Evolutionary conservation across 1,140 invertebrate species (phyloP).

Genomic region (Bradynema listronoti): DNA sequence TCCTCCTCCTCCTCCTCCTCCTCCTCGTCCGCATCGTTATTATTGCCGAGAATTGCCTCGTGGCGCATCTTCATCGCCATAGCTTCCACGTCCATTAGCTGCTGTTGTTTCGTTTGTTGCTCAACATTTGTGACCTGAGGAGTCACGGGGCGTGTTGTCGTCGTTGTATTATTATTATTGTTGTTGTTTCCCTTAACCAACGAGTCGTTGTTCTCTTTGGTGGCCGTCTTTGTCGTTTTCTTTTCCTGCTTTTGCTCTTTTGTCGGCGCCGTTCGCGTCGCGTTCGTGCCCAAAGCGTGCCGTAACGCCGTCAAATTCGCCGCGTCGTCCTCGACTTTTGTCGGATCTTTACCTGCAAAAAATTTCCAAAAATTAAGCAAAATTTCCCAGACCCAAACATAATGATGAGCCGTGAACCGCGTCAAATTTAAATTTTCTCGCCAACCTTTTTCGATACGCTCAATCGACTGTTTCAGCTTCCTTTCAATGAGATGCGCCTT

Average conservation of each 20-base stretch:
- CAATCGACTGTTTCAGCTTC: conserved; percentile 55
- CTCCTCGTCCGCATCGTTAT: too few relatives aligned
- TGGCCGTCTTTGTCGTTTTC: conserved; percentile 17
- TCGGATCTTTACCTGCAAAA: conserved; percentile 30
- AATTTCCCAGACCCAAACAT: not conserved
- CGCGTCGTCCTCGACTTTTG: conserved; percentile 33
- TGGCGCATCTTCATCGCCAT: too few relatives aligned
- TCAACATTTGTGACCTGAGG: not conserved
- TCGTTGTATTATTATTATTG: conserved; percentile 7
- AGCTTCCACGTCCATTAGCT: too few relatives aligned
- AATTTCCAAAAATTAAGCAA: conserved; percentile 20
- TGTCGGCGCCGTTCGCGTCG: conserved; percentile 13
- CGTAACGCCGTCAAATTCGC: conserved; percentile 39
- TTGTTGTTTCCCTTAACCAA: conserved; percentile 16
- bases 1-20: too few relatives aligned
- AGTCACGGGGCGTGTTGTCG: not conserved
- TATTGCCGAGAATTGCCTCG: too few relatives aligned
- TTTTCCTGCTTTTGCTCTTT: conserved; percentile 26
- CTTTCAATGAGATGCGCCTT: conserved; percentile 50
- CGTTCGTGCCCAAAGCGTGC: conserved; percentile 38
- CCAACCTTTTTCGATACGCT: conserved; percentile 54
- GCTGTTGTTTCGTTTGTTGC: too few relatives aligned
- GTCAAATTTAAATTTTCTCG: conserved; percentile 18
- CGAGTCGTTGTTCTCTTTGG: conserved; percentile 18
- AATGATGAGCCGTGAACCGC: not conserved